Conservation (phyloP, 2,113 vertebrate species). For the Datnioides undecimradiatus region DNA sequence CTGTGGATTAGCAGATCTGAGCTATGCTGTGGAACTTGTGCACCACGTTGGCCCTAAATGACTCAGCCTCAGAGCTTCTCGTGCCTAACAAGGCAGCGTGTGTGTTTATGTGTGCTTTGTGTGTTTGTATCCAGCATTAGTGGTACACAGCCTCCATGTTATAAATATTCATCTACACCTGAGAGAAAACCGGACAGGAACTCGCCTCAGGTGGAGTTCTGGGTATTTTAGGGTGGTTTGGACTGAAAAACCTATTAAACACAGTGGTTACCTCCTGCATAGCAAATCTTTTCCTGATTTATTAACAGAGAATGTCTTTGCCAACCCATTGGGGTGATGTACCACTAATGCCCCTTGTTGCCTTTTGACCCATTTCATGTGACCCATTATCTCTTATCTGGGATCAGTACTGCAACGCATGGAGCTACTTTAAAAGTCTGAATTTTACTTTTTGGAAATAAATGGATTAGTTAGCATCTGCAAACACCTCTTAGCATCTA, state of each 20-base stretch:
- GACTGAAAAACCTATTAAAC: conserved; percentile 14
- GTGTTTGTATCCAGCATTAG: neutral
- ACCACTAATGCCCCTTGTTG: neutral
- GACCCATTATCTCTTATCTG: neutral
- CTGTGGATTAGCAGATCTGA: conserved; percentile 48
- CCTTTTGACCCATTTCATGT: neutral
- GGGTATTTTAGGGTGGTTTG: conserved; percentile 19
- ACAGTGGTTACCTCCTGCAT: neutral
- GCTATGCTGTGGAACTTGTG: conserved; percentile 19
- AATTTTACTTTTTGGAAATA: no score
- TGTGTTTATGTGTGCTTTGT: neutral
- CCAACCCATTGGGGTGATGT: neutral
- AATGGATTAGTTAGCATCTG: no score
- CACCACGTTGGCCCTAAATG: conserved; percentile 21
- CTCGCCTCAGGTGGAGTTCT: conserved; percentile 1
- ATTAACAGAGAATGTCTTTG: neutral
- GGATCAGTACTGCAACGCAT: neutral
- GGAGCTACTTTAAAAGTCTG: neutral
- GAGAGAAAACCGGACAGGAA: conserved; percentile 22
- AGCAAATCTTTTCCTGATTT: neutral
- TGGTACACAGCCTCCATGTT: neutral
- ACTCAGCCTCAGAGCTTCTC: conserved; percentile 16
- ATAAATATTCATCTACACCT: conserved; percentile 36
- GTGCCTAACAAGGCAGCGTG: neutral
- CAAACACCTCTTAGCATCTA: conserved; percentile 71